Evolutionary conservation across 2,113 vertebrate species (phyloP).

Genomic region (Ibidorhyncha struthersii): DNA sequence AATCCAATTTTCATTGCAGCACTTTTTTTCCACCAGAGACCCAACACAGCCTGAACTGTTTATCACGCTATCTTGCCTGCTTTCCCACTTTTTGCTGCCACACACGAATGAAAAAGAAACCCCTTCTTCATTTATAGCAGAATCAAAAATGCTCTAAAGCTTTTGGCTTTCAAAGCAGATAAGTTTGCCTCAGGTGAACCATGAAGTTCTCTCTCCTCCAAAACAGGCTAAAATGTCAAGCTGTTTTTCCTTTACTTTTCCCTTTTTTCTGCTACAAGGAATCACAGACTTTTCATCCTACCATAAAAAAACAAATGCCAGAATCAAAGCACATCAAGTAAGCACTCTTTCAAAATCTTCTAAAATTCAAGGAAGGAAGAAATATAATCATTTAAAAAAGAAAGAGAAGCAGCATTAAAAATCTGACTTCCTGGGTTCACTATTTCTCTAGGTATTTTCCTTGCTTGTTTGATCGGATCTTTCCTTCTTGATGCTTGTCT

Average conservation of each 20-base stretch:
- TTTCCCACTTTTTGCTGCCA: slow-evolving; percentile 54
- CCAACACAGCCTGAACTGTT: slow-evolving; percentile 54
- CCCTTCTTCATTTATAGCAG: slow-evolving; percentile 52
- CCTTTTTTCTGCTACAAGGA: slow-evolving; percentile 59
- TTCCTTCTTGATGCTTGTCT: slow-evolving; percentile 68
- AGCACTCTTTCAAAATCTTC: slow-evolving; percentile 58
- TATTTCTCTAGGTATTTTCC: slow-evolving; percentile 27
- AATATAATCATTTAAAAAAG: slow-evolving; percentile 39
- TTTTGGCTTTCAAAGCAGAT: slow-evolving; percentile 37
- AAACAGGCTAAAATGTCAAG: slow-evolving; percentile 10
- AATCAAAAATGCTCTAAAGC: slow-evolving; percentile 30
- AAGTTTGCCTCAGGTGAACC: slow-evolving; percentile 43
- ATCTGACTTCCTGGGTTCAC: slow-evolving; percentile 34
- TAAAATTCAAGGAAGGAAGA: slow-evolving; percentile 40
- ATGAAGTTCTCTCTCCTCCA: slow-evolving; percentile 37
- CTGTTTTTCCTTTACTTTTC: slow-evolving; percentile 35
- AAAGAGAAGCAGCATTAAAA: slow-evolving; percentile 50
- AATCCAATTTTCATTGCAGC: slow-evolving; percentile 51
- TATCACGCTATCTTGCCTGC: slow-evolving; percentile 45
- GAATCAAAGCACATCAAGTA: slow-evolving; percentile 61
- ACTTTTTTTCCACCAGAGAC: slow-evolving; percentile 51
- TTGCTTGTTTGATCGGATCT: background rate
- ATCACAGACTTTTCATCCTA: slow-evolving; percentile 55
- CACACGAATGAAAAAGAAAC: slow-evolving; percentile 46
- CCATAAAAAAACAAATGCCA: slow-evolving; percentile 58